Evolutionary conservation across 2,797 vertebrate species (phyloP).

Genomic region (Apogon hyalosoma): DNA sequence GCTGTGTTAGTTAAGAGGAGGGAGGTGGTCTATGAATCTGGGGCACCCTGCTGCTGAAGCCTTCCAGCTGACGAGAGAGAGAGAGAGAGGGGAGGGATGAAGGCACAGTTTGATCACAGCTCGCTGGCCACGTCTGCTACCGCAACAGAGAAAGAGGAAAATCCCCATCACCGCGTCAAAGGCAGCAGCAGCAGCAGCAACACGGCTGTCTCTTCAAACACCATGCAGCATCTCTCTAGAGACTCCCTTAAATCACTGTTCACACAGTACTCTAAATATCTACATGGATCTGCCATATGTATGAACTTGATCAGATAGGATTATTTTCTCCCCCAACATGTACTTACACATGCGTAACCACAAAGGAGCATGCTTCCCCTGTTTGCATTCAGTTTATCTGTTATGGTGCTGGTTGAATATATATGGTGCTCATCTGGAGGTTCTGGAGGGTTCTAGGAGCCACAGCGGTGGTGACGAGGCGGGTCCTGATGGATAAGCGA

Average conservation of each 20-base stretch:
- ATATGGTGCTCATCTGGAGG: conserved; percentile 10
- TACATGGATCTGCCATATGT: conserved; percentile 2
- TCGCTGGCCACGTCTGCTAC: conserved; percentile 76
- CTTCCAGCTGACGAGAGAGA: conserved; percentile 76
- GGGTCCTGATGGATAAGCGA: conserved; percentile 47
- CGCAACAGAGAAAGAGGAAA: conserved; percentile 73
- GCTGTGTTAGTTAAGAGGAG: conserved; percentile 51
- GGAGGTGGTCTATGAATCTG: conserved; percentile 72
- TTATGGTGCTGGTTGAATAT: conserved; percentile 4
- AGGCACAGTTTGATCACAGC: conserved; percentile 79
- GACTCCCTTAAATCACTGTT: conserved; percentile 35
- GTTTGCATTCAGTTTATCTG: conserved; percentile 6
- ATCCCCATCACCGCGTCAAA: conserved; percentile 71
- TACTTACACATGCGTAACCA: background rate
- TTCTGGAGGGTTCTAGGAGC: conserved; percentile 36
- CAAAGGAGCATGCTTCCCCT: conserved; percentile 1
- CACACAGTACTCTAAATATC: background rate
- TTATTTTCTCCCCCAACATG: background rate
- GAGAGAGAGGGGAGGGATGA: conserved; percentile 49
- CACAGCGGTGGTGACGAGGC: conserved; percentile 18
- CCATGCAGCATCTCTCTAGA: conserved; percentile 44
- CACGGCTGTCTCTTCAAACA: conserved; percentile 29
- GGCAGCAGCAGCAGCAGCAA: conserved; percentile 42
- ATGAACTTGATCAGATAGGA: conserved; percentile 6
- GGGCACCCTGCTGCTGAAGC: conserved; percentile 79